Conservation (phyloP, 2,113 vertebrate genomes). For the Toxotes jaculatrix region DNA sequence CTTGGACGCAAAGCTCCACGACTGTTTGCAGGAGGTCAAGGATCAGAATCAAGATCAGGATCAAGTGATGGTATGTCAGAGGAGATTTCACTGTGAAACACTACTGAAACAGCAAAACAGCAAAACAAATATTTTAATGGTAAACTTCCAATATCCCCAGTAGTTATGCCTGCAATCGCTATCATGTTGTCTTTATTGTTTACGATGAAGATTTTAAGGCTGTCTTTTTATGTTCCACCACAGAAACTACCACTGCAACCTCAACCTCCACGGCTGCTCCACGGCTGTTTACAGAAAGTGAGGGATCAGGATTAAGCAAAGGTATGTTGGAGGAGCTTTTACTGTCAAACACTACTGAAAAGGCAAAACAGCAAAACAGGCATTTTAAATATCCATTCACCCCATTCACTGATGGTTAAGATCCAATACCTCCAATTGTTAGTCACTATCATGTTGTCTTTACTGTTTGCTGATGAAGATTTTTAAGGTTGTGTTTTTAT, state of each 20-base stretch:
- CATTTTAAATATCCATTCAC: too few species aligned
- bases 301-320: too few species aligned
- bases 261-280: not conserved
- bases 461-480: not conserved
- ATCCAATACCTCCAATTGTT: too few species aligned
- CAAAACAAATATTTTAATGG: not conserved
- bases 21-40: accelerated
- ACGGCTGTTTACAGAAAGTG: too few species aligned
- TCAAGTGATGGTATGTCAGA: not conserved
- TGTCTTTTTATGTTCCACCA: not conserved
- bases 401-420: too few species aligned
- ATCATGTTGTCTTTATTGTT: not conserved
- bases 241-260: not conserved
- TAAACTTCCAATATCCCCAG: not conserved
- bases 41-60: not conserved
- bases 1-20: accelerated
- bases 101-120: not conserved
- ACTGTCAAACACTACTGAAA: too few species aligned
- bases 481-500: not conserved
- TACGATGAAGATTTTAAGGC: not conserved
- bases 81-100: not conserved
- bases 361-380: too few species aligned
- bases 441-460: not conserved
- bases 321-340: not conserved
- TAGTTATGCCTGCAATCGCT: not conserved